Evolutionary conservation across 2,888 invertebrate genomes (phyloP), one percentile per base, ranked within the genome.

Genomic region (Nomada hirtipes): DNA sequence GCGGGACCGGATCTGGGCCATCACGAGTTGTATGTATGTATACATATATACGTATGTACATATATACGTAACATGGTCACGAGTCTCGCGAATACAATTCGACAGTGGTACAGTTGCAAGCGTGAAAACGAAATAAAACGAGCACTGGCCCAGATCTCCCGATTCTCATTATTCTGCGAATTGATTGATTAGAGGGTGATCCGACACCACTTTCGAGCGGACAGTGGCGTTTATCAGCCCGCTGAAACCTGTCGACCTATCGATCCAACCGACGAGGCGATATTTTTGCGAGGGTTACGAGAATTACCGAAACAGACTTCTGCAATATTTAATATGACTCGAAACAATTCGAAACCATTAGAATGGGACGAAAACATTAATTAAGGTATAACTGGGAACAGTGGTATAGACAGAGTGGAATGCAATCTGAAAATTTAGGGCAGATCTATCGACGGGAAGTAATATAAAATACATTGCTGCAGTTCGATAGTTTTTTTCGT

Each of bases 1-100:
- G 69, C 60, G 26, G 61, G 50, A 23, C 47, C 53, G 59, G 44
- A 78, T 75, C 47, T 63, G 72, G 83, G 83, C 82, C 82, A 47
- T 57, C 53, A 18, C 52, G 23, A 50, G 59, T 23, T 44, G 36
- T 11, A 59, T 64, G 9, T 64, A 67, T 13, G 36, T 36, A 0
- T 36, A 36, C 7, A 36, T 4, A 36, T 7, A 7, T 0, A 20
- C 20, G 29, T 7, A 7, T 29, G 29, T 29, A 29, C 29, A 29
- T 7, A 7, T 29, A 36, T 36, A 7, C 36, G 36, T 36, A 71
- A 59, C 36, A 7, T n/a, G 47, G 20, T n/a, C 47, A 15, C 68
- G 47, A 78, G 52, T 59, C 61, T 11, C 18, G 47, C 64, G 50
- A 18, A 73, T 68, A 36, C 68, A 50, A 42, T 20, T 26, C 47